Evolutionary conservation across 2,888 invertebrate genomes (phyloP), one percentile per base, ranked within the genome.

Genomic region (Rhopalosiphum nymphaeae): DNA sequence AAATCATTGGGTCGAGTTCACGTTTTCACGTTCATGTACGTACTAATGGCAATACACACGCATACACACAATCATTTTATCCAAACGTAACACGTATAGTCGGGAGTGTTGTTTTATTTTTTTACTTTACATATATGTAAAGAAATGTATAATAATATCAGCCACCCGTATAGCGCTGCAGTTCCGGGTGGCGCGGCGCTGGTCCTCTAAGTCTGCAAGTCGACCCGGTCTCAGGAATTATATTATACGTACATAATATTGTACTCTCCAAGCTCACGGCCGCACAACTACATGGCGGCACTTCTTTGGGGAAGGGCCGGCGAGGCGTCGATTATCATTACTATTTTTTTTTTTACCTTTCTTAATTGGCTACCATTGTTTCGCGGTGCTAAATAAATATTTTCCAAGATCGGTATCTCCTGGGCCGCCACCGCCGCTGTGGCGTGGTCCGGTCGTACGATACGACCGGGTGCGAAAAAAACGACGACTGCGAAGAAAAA

Each of bases 281-380:
- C n/a, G 21, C 61, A 3, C n/a, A n/a, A 53, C 87, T 4, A 36
- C 61, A 16, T 5, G n/a, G 57, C 16, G 36, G 42, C 36, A 36
- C 42, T 25, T 9, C 25, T 21, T 11, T 9, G 36, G 44, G 46
- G 57, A 53, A 42, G 67, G 88, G 88, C n/a, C 92, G 10, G 44
- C 49, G 44, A 92, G 92, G 88, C 92, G 10, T 10, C 67, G 92
- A 86, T 61, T 86, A 86, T 86, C 36, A 46, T 86, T 57, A 44
- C 86, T 84, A 21, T 93, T 53, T 78, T 78, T 16, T 67, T 57
- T 85, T 93, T 29, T 93, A 46, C 46, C 49, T 49, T 26, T 85
- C 57, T 90, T 93, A 90, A 90, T 90, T 90, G 93, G 90, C 61
- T 25, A 49, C 93, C 56, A 90, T 93, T 93, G 89, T 93, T 86